A percentile compares a stretch with the other conserved stretches of the same genome.
Evolutionary conservation across 2,888 invertebrate genomes (phyloP).

Genomic region (Lobophora halterata): DNA sequence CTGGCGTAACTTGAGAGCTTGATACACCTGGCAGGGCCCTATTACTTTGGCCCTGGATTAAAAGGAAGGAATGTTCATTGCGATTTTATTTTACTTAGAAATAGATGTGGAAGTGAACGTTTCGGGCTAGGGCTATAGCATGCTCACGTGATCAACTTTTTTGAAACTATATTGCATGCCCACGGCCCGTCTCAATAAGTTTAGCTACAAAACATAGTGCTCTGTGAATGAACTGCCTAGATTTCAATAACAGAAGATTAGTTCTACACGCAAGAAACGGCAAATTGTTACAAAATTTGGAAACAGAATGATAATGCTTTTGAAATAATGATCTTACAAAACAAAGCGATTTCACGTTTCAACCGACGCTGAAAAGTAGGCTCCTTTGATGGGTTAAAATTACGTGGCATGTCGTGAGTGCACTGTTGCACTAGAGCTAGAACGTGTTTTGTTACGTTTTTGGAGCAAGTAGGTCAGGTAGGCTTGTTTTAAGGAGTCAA

Average conservation of each 20-base stretch:
- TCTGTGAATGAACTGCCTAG: constrained; percentile 3
- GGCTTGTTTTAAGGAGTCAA: constrained; percentile 13
- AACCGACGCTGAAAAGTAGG: constrained; percentile 10
- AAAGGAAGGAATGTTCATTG: constrained; percentile 5
- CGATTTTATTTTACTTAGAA: not conserved
- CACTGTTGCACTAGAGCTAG: constrained; percentile 19
- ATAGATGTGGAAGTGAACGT: no score
- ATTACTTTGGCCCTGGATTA: constrained; percentile 8
- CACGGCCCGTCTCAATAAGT: no score
- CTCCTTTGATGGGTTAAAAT: constrained; percentile 24
- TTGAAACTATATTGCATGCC: no score
- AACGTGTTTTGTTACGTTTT: constrained; percentile 31
- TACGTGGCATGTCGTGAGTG: constrained; percentile 28
- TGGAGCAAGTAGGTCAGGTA: constrained; percentile 42
- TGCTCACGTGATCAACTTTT: no score
- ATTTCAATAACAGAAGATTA: constrained; percentile 15
- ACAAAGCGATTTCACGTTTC: constrained; percentile 15
- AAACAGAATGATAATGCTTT: constrained; percentile 11
- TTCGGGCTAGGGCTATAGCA: no score
- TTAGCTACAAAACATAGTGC: no score
- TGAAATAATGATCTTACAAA: constrained; percentile 1
- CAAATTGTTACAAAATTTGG: constrained; percentile 13
- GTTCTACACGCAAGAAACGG: constrained; percentile 2
- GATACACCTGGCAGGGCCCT: constrained; percentile 9
- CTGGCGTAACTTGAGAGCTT: constrained; percentile 42